A percentile compares a stretch with the other conserved stretches of the same genome.
Conservation (phyloP, 2,797 vertebrate species). For the Psittacula derbiana region DNA sequence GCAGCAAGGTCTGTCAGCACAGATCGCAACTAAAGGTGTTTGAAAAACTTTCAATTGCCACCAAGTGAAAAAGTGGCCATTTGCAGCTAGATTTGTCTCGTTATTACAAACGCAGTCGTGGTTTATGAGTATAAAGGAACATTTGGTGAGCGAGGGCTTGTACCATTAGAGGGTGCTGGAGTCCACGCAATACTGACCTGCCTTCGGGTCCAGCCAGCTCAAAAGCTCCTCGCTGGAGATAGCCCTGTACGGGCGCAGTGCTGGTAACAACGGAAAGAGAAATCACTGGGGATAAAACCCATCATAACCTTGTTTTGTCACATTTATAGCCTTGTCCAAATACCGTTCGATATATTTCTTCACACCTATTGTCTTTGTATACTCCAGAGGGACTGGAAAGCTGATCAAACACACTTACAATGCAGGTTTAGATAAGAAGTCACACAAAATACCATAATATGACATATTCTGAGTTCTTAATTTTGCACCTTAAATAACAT, state of each 20-base stretch:
- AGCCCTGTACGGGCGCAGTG: accelerated
- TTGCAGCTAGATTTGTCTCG: background rate
- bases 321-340: background rate
- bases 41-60: background rate
- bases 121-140: background rate
- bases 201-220: background rate
- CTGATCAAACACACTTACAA: background rate
- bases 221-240: accelerated
- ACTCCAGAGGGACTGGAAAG: background rate
- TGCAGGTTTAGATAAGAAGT: background rate
- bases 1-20: background rate
- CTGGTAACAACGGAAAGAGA: background rate
- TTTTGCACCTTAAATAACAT: background rate
- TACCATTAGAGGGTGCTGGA: constrained; percentile 57
- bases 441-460: background rate
- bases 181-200: background rate
- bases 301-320: background rate
- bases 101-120: background rate
- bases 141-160: accelerated
- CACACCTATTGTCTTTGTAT: accelerated
- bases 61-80: background rate
- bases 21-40: background rate
- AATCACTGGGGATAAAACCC: background rate
- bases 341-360: background rate
- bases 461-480: background rate